These are phyloP conservation scores for Labroides dimidiatus DNA, from an alignment of 2,797 vertebrate genomes.

Conservation along the genomic window DNA sequence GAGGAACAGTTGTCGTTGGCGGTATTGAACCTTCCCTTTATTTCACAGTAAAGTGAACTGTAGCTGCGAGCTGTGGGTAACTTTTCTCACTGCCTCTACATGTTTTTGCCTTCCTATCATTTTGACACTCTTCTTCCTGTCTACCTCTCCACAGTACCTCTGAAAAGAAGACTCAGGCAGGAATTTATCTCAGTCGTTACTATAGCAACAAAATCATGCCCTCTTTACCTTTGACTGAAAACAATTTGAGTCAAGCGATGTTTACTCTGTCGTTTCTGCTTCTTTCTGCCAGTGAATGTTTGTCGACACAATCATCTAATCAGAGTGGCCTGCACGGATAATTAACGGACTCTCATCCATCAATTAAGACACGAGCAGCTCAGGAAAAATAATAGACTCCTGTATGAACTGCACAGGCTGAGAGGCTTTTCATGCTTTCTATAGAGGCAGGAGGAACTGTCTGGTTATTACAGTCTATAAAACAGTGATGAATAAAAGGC, in stretches of 20 bases:
- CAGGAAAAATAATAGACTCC: constrained; percentile 14
- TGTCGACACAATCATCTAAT: constrained; percentile 35
- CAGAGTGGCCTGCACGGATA: constrained; percentile 19
- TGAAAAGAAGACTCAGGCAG: constrained; percentile 36
- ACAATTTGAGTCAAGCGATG: constrained; percentile 30
- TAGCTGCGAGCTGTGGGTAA: neutral
- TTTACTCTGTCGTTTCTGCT: constrained; percentile 30
- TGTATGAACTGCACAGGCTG: neutral
- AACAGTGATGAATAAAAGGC: too few relatives aligned
- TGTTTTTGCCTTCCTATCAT: neutral
- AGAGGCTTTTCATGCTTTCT: neutral
- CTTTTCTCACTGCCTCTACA: neutral
- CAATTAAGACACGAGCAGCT: constrained; percentile 35
- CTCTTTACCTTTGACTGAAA: constrained; percentile 42
- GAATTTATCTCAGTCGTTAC: constrained; percentile 25
- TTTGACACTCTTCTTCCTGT: constrained; percentile 6
- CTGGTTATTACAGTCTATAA: too few relatives aligned
- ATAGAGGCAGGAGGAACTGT: too few relatives aligned
- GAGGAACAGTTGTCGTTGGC: neutral
- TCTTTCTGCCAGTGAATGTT: constrained; percentile 31
- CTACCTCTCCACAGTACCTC: constrained; percentile 3
- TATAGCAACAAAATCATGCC: constrained; percentile 54
- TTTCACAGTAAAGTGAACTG: constrained; percentile 8
- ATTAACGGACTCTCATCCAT: constrained; percentile 42
- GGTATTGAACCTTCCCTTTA: neutral